Evolutionary conservation across 1,140 invertebrate genomes (phyloP).

Genomic region (Drosophila micromelanica): DNA sequence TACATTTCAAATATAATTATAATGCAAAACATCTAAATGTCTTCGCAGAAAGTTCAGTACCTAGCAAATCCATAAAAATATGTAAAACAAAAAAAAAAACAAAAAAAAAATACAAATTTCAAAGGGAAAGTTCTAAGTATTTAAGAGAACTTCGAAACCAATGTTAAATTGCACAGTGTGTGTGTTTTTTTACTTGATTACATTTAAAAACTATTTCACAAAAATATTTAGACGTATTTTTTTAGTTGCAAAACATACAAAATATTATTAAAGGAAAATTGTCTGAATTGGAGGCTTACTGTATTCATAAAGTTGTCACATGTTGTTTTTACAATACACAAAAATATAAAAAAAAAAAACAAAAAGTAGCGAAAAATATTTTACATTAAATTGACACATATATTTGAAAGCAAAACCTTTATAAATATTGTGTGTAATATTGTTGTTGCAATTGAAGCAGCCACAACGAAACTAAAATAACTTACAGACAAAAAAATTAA

Average conservation of each 20-base stretch:
- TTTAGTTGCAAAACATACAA: conserved; percentile 21
- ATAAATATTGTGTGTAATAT: conserved; percentile 24
- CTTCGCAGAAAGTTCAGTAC: conserved; percentile 52
- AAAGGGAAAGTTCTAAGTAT: conserved; percentile 28
- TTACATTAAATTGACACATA: conserved; percentile 26
- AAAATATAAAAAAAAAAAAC: conserved; percentile 30
- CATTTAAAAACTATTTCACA: conserved; percentile 36
- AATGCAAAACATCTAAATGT: conserved; percentile 40
- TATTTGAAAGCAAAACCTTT: conserved; percentile 15
- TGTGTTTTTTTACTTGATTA: conserved; percentile 10
- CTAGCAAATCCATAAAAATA: conserved; percentile 46
- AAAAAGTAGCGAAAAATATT: conserved; percentile 34
- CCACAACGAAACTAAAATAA: conserved; percentile 10
- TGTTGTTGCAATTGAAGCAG: conserved; percentile 3
- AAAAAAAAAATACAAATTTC: conserved; percentile 17
- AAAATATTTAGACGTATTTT: conserved; percentile 30
- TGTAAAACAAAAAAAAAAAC: conserved; percentile 25
- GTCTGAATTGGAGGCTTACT: conserved; percentile 61
- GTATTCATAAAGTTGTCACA: conserved; percentile 42
- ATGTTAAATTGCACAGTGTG: conserved; percentile 49
- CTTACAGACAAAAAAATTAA: conserved; percentile 8
- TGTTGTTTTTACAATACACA: conserved; percentile 49
- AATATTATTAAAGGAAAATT: conserved; percentile 21
- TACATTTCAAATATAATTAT: conserved; percentile 35
- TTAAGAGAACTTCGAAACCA: conserved; percentile 24